Evolutionary conservation across 2,797 vertebrate species (phyloP), one percentile per base, ranked within the genome.

Genomic region (Pangasius sanitwongsei): DNA sequence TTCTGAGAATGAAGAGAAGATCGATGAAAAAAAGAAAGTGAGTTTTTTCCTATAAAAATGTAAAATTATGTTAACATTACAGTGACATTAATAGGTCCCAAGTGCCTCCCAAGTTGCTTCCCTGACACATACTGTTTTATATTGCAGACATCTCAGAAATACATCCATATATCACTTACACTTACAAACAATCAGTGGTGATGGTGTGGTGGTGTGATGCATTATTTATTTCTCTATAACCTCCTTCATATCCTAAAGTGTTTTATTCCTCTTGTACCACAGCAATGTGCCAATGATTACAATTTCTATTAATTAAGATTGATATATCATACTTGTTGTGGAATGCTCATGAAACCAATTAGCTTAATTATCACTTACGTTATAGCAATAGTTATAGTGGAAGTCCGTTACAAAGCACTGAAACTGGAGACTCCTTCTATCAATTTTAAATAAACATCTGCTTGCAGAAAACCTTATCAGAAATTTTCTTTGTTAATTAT

Each of bases 11-110:
- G 91, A 92, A 65, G 85, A 89, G 0, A 95, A 97, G 0, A 95
- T 95, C 0, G 82, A 44, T 84, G 95, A 94, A 90, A 93, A 95
- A 55, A 90, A 59, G 28, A 89, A 91, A 89, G 93, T 94, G 88
- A 88, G 90, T 90, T 87, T 34, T 20, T 67, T 55, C 12, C 50
- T 28, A 6, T 53, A 57, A 44, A 44, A 44, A 44, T 44, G 7
- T 44, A 44, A 44, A 44, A 44, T 44, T 7, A 44, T 44, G 16
- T 57, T 18, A 4, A 57, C 55, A 57, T 5, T 57, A 16, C 55
- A 57, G 16, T 18, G 16, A 44, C 44, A 44, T 44, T 44, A 44
- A 44, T 44, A 44, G 44, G 44, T 44, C 44, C 6, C 44, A 44
- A 6, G 44, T 44, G 44, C 44, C 44, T 44, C 44, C 44, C 44